A percentile compares a stretch with the other conserved stretches of the same genome.
These are phyloP conservation scores for Bursaphelenchus okinawaensis DNA, from an alignment of 2,888 invertebrate species.

Conservation along the genomic window DNA sequence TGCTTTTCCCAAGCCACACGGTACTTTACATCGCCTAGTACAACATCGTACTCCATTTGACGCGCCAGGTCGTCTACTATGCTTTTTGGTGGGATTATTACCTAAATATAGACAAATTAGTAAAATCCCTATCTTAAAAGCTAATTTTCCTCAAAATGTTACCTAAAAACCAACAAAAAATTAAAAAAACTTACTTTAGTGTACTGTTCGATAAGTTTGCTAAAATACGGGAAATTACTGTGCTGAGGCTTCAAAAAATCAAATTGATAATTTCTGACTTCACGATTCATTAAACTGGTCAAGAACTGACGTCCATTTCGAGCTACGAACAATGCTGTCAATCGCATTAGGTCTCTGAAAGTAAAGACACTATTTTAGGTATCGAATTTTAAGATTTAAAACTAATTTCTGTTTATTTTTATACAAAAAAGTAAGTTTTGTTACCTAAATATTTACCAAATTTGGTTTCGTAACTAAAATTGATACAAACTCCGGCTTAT, in stretches of 20 bases:
- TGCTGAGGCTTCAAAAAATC: conserved; percentile 97
- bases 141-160: no score
- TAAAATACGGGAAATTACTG: conserved; percentile 95
- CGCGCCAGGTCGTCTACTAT: conserved; percentile 38
- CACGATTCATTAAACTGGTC: conserved; percentile 94
- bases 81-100: conserved; percentile 82
- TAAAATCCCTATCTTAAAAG: background rate
- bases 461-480: background rate
- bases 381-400: background rate
- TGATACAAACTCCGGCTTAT: background rate
- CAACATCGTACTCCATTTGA: conserved; percentile 24
- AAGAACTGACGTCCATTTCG: conserved; percentile 94
- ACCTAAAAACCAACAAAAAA: background rate
- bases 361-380: background rate
- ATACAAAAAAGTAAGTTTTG: conserved; percentile 2
- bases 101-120: conserved; percentile 51
- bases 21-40: conserved; percentile 62
- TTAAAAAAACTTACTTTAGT: conserved; percentile 69
- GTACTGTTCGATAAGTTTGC: conserved; percentile 92
- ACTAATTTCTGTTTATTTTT: conserved; percentile 10
- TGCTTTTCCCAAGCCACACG: conserved; percentile 93
- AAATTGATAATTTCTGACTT: conserved; percentile 91
- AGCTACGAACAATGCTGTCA: conserved; percentile 97
- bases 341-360: conserved; percentile 82
- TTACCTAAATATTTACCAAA: background rate